Conservation (phyloP, 2,888 invertebrate genomes). For the Smittia aterrima region DNA sequence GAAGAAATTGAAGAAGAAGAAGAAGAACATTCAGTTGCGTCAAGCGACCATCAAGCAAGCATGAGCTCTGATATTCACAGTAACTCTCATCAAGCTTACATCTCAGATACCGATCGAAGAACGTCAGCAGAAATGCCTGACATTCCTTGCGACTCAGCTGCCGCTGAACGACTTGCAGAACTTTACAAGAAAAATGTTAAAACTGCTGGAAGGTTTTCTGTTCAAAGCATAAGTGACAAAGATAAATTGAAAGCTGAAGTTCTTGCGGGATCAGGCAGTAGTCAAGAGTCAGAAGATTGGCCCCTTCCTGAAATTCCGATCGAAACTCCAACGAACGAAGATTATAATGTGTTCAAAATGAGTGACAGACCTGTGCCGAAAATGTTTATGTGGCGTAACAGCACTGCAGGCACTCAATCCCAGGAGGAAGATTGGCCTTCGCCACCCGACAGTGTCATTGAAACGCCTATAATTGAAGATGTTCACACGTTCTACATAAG, state of each 20-base stretch:
- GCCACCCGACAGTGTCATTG: constrained; percentile 69
- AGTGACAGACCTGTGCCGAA: constrained; percentile 50
- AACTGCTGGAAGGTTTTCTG: constrained; percentile 51
- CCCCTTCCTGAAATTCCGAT: constrained; percentile 69
- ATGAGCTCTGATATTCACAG: constrained; percentile 81
- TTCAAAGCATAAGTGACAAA: constrained; percentile 53
- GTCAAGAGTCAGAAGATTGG: constrained; percentile 75
- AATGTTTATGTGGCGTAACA: constrained; percentile 53
- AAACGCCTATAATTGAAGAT: constrained; percentile 70
- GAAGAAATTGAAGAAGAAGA: constrained; percentile 76
- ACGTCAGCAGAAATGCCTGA: constrained; percentile 84
- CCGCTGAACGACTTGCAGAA: constrained; percentile 58
- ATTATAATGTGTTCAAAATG: neutral
- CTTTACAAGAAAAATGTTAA: constrained; percentile 57
- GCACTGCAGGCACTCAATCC: constrained; percentile 52
- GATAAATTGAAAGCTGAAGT: constrained; percentile 50
- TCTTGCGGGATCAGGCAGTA: constrained; percentile 60
- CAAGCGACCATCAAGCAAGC: constrained; percentile 82
- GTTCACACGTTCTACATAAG: constrained; percentile 77
- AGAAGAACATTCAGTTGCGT: constrained; percentile 72
- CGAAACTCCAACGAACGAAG: constrained; percentile 44
- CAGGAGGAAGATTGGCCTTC: constrained; percentile 81
- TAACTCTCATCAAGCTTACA: constrained; percentile 69
- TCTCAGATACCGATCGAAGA: constrained; percentile 74
- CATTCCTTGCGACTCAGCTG: constrained; percentile 71